phyloP scores from a whole-genome alignment of 2,888 invertebrate genomes.

The Ormyrus labotus region DNA sequence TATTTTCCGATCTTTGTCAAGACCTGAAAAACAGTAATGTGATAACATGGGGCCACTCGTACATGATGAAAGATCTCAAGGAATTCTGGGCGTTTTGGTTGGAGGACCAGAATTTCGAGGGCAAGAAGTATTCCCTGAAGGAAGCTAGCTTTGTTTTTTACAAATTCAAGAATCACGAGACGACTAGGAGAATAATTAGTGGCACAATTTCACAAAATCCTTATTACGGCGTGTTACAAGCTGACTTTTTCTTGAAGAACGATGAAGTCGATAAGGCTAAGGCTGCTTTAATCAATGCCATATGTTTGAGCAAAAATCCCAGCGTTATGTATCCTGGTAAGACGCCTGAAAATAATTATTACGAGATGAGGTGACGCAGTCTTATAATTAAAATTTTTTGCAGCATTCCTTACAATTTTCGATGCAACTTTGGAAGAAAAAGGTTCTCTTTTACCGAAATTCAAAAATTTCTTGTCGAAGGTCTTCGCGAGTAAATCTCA shows the following conservation, averaged over 20 bases:
- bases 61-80: slow-evolving; percentile 54
- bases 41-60: slow-evolving; percentile 56
- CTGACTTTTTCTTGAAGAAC: slow-evolving; percentile 54
- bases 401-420: slow-evolving; percentile 50
- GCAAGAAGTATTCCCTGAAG: slow-evolving; percentile 48
- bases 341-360: too few relatives aligned
- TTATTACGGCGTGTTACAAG: slow-evolving; percentile 51
- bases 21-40: slow-evolving; percentile 56
- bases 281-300: slow-evolving; percentile 48
- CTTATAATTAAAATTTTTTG: background rate
- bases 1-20: slow-evolving; percentile 54
- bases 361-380: too few relatives aligned
- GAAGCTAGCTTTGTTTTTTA: slow-evolving; percentile 52
- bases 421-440: slow-evolving; percentile 53
- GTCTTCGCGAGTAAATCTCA: slow-evolving; percentile 26
- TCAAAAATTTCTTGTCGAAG: slow-evolving; percentile 38
- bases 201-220: slow-evolving; percentile 54
- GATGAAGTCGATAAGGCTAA: slow-evolving; percentile 55
- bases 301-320: slow-evolving; percentile 52
- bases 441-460: slow-evolving; percentile 34
- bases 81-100: slow-evolving; percentile 56
- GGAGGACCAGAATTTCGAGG: slow-evolving; percentile 57
- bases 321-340: slow-evolving; percentile 54
- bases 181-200: slow-evolving; percentile 42
- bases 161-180: slow-evolving; percentile 51